Base-by-base conservation (phyloP, 2,113 vertebrate genomes). In the Cavia porcellus region DNA sequence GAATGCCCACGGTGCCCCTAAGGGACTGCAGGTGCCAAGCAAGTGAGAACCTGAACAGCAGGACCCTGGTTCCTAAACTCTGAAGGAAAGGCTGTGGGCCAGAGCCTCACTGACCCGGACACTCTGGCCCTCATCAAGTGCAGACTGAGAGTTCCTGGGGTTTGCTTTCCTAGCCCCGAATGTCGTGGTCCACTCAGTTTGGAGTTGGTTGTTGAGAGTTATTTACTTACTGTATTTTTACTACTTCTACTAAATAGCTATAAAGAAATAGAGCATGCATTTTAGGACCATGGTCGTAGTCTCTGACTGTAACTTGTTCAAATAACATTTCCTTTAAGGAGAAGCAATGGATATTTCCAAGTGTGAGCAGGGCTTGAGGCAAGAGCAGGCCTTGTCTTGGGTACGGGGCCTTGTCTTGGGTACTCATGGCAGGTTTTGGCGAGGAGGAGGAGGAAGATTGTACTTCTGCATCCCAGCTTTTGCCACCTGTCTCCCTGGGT, bases 241-340 rank as follows among this genome's bases (percentile, higher is more conserved):
- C 50, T 52, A 52, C 50, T 52, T 52, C 72, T 74, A 59, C 38
- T 83, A 75, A 42, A 93, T 57, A 85, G 50, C 47, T 38, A 59
- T 19, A 72, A 72, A 38, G 77, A 19, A 93, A 93, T n/a, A 52
- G 81, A 80, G 24, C n/a, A 75, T 45, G 35, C 74, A 72, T 59
- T 90, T 94, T 45, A 83, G 50, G 70, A 77, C 47, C 86, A 45
- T 64, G 25, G 15, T 62, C 35, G 52, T n/a, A 35, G 10, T 77
- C 24, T 95, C 38, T 92, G 62, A 91, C 24, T 90, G 42, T 75
- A 86, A 55, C 68, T 84, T 88, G 81, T 95, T 89, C 38, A 95
- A 74, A 50, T 32, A 64, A 61, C 2, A 94, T 87, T 94, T 20
- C 62, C 70, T 95, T 66, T 86, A 92, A 91, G 62, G 82, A 83